These are phyloP conservation scores for Mormoops blainvillei DNA, from an alignment of 2,113 vertebrate species.

Conservation along the genomic window DNA sequence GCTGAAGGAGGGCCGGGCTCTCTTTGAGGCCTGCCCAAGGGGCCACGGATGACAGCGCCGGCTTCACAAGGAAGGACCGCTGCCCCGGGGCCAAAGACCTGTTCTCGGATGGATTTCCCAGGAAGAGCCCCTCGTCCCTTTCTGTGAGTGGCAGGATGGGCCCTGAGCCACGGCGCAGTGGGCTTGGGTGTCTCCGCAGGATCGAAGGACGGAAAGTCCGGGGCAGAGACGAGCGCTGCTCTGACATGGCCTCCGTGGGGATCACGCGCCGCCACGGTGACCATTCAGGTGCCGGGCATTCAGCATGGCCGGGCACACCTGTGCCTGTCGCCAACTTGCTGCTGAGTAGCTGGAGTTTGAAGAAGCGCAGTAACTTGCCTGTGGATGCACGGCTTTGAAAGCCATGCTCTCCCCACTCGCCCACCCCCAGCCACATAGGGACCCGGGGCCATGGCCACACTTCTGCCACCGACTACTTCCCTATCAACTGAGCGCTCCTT, in stretches of 20 bases:
- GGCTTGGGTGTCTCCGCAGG: fast-evolving
- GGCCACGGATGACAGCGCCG: fast-evolving
- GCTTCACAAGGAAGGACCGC: background rate
- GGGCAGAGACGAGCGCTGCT: fast-evolving
- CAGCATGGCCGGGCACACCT: fast-evolving
- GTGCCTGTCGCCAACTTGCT: fast-evolving
- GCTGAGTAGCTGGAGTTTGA: background rate
- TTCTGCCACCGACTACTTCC: background rate
- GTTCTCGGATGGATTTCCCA: fast-evolving
- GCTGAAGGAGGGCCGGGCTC: background rate
- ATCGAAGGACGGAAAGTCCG: fast-evolving
- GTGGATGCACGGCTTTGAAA: fast-evolving
- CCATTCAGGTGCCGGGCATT: fast-evolving
- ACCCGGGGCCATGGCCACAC: fast-evolving
- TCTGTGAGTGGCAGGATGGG: background rate
- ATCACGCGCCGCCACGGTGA: too few relatives aligned
- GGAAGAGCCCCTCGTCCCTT: too few relatives aligned
- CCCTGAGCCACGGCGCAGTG: fast-evolving
- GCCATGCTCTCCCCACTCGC: fast-evolving
- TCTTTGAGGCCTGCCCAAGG: too few relatives aligned
- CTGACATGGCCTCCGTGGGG: fast-evolving
- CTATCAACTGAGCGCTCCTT: fast-evolving
- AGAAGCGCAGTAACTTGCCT: background rate
- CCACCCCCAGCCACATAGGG: background rate
- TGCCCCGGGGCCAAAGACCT: background rate